phyloP scores from a whole-genome alignment of 2,888 invertebrate species.

The Polydrusus pterygomalis region DNA sequence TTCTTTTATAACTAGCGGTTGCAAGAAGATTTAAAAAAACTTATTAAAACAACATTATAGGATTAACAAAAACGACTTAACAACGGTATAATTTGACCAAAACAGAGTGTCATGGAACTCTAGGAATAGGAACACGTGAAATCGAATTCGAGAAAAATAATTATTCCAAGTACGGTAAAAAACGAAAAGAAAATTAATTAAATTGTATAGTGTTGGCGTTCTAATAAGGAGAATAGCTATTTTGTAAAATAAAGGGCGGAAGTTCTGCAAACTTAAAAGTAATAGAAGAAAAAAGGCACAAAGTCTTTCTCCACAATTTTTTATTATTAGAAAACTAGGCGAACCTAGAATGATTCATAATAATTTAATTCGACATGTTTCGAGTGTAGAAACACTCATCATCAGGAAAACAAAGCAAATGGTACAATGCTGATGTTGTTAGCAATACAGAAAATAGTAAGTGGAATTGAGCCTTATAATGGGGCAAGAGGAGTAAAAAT shows the following conservation, averaged over 20 bases:
- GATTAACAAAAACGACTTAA: not conserved
- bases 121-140: not conserved
- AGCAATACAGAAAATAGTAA: too few relatives aligned
- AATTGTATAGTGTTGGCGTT: conserved; percentile 5
- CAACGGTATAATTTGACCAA: conserved; percentile 3
- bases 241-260: not conserved
- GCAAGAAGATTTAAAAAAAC: not conserved
- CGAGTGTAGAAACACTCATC: too few relatives aligned
- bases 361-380: too few relatives aligned
- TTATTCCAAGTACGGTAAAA: not conserved
- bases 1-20: not conserved
- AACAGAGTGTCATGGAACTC: conserved; percentile 18
- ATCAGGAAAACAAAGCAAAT: too few relatives aligned
- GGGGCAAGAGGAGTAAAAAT: too few relatives aligned
- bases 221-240: not conserved
- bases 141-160: conserved; percentile 15
- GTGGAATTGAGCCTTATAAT: too few relatives aligned
- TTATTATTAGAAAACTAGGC: too few relatives aligned
- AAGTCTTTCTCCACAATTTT: too few relatives aligned
- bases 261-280: too few relatives aligned
- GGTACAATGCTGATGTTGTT: too few relatives aligned
- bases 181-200: conserved; percentile 20
- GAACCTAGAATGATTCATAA: too few relatives aligned
- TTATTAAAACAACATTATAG: not conserved
- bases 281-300: too few relatives aligned